Percentiles rank a stretch among this genome's conserved stretches.
Evolutionary conservation across 2,888 invertebrate genomes (phyloP).

Genomic region (Holacanthella duospinosa): DNA sequence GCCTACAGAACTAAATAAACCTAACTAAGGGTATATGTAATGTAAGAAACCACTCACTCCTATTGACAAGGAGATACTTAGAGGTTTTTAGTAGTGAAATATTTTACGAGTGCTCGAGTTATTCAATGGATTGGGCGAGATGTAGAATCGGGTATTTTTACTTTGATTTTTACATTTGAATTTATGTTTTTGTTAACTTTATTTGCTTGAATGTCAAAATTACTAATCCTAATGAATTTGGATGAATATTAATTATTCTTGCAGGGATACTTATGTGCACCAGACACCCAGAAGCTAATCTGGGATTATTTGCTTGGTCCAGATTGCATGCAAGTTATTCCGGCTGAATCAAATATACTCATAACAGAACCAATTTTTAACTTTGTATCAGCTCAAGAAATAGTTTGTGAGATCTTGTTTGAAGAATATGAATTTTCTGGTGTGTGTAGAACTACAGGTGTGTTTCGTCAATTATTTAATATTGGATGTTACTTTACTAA

Average conservation of each 20-base stretch:
- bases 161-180: no score
- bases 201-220: not conserved
- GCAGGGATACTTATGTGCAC: constrained; percentile 81
- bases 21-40: no score
- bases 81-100: no score
- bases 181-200: no score
- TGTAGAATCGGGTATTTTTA: no score
- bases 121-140: no score
- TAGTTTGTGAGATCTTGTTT: constrained; percentile 89
- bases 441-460: constrained; percentile 61
- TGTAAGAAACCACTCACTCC: no score
- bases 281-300: constrained; percentile 89
- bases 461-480: constrained; percentile 12
- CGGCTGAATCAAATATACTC: constrained; percentile 66
- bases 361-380: constrained; percentile 92
- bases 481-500: not conserved
- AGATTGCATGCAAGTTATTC: constrained; percentile 66
- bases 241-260: constrained; percentile 28
- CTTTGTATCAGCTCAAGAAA: constrained; percentile 83
- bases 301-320: constrained; percentile 93
- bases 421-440: constrained; percentile 91
- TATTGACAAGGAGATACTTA: no score
- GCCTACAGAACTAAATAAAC: no score
- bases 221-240: not conserved
- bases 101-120: no score